Conservation (phyloP, 2,113 vertebrate genomes). For the Empidonax alnorum region DNA sequence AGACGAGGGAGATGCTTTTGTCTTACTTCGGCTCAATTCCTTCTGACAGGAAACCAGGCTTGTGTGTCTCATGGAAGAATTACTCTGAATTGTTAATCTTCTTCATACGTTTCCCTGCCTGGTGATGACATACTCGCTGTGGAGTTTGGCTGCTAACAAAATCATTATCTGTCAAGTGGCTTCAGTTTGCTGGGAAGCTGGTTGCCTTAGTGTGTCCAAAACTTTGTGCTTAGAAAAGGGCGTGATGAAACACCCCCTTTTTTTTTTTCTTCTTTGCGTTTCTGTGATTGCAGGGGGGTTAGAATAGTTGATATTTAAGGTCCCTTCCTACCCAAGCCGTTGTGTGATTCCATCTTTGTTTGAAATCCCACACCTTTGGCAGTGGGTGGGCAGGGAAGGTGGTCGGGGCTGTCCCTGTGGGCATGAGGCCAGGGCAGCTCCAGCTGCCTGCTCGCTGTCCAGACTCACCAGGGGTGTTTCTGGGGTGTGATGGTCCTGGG, state of each 20-base stretch:
- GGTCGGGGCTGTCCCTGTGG: neutral
- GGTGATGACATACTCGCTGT: constrained; percentile 2
- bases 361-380: fast-evolving
- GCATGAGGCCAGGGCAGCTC: neutral
- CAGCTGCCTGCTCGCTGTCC: neutral
- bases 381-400: neutral
- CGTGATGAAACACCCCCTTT: neutral
- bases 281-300: neutral
- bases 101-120: neutral
- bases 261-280: neutral
- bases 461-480: neutral
- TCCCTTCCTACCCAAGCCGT: neutral
- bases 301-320: neutral
- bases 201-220: neutral
- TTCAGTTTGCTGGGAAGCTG: neutral
- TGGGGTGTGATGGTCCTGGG: neutral
- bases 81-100: constrained; percentile 36
- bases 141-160: constrained; percentile 33
- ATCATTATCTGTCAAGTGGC: constrained; percentile 21
- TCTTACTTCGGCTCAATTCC: constrained; percentile 1
- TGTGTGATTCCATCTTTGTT: neutral
- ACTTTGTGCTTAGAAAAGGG: neutral
- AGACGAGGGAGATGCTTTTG: neutral
- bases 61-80: constrained; percentile 26
- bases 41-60: constrained; percentile 37